Base-by-base conservation (phyloP, 2,113 vertebrate species). In the Irena cyanogastra region DNA sequence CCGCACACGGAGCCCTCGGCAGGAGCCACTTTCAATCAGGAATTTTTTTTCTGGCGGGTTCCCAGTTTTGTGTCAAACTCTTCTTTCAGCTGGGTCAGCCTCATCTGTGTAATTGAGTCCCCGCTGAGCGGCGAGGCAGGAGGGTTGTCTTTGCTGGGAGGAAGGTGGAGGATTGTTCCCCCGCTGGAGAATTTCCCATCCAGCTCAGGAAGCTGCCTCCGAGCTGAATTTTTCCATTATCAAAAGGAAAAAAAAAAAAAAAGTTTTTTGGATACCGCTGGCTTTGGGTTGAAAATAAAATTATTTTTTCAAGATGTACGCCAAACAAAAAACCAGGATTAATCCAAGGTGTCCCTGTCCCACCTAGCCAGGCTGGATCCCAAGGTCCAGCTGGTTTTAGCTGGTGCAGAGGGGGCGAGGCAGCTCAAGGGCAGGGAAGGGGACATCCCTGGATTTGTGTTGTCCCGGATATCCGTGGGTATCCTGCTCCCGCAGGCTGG, bases 21-120 rank as follows among this genome's bases (percentile, higher is more conserved):
- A 15, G 87, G 24, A 92, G 65, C 80, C 93, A 66, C 87, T 97
- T 96, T 64, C 93, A 83, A 89, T 87, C 44, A 87, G 93, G 83
- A 14, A 33, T 50, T 49, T 47, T 88, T 53, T 70, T 18, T 83
- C 89, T 96, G 95, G 95, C 95, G 5, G n/a, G n/a, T 87, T 87
- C 91, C 91, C 94, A 93, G 19, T 65, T 94, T 57, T 16, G 37
- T 69, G 89, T 89, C 94, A 61, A 63, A 13, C 52, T 74, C 91
- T 64, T 60, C 74, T 37, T 87, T 65, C 5, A 19, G 75, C 93
- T 9, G 31, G 89, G 91, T 59, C 83, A 54, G 56, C 77, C 70
- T 81, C 81, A n/a, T 77, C 0, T 42, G 74, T 54, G 80, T 83
- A 74, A 93, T 87, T 77, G 93, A 70, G 91, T 91, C 94, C 93